phyloP scores from a whole-genome alignment of 2,888 invertebrate species.

The Mamestra brassicae region DNA sequence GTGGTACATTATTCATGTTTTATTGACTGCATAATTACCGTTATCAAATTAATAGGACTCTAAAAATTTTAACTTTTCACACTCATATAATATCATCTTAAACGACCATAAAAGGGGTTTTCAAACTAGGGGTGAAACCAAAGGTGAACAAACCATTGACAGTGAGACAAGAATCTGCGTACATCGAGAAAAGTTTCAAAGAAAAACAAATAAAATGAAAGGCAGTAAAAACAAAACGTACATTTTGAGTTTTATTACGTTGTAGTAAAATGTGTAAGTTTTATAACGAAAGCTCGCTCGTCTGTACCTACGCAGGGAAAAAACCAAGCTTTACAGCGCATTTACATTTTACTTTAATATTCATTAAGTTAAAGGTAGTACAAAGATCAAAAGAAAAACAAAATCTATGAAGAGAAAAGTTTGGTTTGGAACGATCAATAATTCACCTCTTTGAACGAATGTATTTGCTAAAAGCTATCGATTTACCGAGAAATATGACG shows the following conservation, averaged over 20 bases:
- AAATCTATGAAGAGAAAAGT: slow-evolving; percentile 42
- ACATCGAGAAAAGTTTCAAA: slow-evolving; percentile 29
- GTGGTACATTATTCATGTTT: slow-evolving; percentile 21
- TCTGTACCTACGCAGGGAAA: slow-evolving; percentile 21
- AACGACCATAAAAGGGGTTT: not conserved
- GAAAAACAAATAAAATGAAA: slow-evolving; percentile 47
- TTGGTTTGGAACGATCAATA: slow-evolving; percentile 49
- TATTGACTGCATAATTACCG: slow-evolving; percentile 28
- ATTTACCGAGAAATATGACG: slow-evolving; percentile 37
- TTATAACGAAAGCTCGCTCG: slow-evolving; percentile 43
- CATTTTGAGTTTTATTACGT: slow-evolving; percentile 49
- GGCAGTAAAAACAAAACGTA: slow-evolving; percentile 49
- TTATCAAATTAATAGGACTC: slow-evolving; percentile 1
- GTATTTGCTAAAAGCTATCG: slow-evolving; percentile 51
- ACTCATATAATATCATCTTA: not conserved
- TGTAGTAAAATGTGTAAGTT: slow-evolving; percentile 55
- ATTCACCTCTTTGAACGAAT: slow-evolving; percentile 48
- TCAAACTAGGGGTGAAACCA: not conserved
- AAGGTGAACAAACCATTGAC: slow-evolving; percentile 41
- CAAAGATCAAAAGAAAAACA: slow-evolving; percentile 49
- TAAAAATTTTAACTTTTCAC: not conserved
- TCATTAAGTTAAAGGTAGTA: slow-evolving; percentile 41
- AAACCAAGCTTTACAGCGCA: slow-evolving; percentile 18
- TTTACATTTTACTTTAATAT: slow-evolving; percentile 43
- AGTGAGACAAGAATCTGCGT: slow-evolving; percentile 30